phyloP scores from a whole-genome alignment of 2,888 invertebrate genomes.

The Abrostola tripartita region DNA sequence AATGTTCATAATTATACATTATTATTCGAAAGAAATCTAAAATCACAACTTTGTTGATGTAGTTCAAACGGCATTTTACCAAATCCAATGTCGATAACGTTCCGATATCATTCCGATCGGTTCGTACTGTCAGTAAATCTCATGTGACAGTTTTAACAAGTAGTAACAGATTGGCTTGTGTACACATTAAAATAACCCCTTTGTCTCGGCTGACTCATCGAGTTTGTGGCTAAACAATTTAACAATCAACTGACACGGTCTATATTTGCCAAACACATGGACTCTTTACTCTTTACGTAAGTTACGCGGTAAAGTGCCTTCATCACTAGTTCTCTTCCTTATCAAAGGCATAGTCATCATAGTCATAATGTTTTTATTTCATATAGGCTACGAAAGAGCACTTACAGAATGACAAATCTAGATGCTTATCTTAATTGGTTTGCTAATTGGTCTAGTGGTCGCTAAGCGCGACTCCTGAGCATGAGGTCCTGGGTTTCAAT shows the following conservation, averaged over 20 bases:
- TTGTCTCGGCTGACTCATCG: conserved; percentile 41
- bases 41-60: neutral
- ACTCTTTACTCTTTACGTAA: neutral
- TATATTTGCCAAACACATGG: neutral
- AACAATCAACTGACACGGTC: conserved; percentile 33
- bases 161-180: conserved; percentile 12
- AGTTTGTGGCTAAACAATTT: conserved; percentile 35
- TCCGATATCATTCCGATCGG: conserved; percentile 7
- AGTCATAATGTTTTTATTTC: no score
- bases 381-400: no score
- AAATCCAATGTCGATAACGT: conserved; percentile 3
- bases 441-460: no score
- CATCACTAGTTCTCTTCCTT: no score
- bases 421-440: no score
- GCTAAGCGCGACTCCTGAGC: no score
- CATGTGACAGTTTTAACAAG: conserved; percentile 19
- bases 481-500: no score
- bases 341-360: no score
- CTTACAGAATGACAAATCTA: no score
- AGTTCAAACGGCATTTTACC: neutral
- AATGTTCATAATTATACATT: no score
- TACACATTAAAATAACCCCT: conserved; percentile 29
- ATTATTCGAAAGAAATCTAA: neutral
- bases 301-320: no score
- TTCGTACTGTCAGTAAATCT: conserved; percentile 16